Evolutionary conservation across 2,113 vertebrate genomes (phyloP).

Genomic region (Anas platyrhynchos): DNA sequence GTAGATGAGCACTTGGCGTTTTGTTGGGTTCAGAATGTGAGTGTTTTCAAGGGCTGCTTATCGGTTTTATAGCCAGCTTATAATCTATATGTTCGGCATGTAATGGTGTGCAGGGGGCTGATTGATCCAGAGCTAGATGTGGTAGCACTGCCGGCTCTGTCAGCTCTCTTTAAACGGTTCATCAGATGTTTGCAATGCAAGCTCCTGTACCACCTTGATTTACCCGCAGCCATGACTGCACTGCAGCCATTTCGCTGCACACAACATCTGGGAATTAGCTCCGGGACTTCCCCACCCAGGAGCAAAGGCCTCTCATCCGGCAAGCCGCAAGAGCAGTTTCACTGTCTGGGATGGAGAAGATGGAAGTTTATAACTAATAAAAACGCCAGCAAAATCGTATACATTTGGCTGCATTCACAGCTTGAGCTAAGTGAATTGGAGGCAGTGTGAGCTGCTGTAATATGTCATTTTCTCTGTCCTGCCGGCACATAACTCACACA

Average conservation of each 20-base stretch:
- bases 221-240: background rate
- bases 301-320: background rate
- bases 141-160: background rate
- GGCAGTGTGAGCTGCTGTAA: background rate
- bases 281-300: background rate
- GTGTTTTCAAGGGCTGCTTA: background rate
- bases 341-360: background rate
- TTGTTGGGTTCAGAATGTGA: background rate
- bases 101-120: background rate
- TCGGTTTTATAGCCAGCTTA: background rate
- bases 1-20: background rate
- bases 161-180: background rate
- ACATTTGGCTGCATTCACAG: background rate
- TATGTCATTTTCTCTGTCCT: constrained; percentile 5
- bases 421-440: constrained; percentile 26
- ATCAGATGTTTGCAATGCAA: background rate
- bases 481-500: background rate
- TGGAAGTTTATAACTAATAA: constrained; percentile 12
- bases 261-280: background rate
- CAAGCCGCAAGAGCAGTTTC: background rate
- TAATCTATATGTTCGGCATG: background rate
- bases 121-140: constrained; percentile 26
- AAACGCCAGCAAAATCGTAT: background rate
- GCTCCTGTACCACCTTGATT: background rate
- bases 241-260: background rate